Evolutionary conservation across 2,113 vertebrate genomes (phyloP), one percentile per base, ranked within the genome.

Genomic region (Fukomys damarensis): DNA sequence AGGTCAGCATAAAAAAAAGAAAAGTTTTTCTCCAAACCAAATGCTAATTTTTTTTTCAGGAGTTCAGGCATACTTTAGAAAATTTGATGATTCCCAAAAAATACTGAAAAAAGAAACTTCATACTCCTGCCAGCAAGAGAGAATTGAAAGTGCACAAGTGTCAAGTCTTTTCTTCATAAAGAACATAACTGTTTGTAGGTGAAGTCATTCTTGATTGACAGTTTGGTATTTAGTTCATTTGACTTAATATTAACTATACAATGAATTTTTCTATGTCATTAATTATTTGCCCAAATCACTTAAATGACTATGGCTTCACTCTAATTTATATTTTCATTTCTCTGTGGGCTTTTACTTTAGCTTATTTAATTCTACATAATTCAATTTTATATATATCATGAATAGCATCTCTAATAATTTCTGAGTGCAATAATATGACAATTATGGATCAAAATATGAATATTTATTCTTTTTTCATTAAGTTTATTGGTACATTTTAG

Each of bases 91-190:
- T 65, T 88, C 43, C 38, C 5, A 0, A 38, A 66, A 16, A 5
- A 41, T 41, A 58, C 32, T 0, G 24, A 88, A 58, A 32, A 63
- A 22, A 32, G 65, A 43, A 79, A 20, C 9, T 13, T 2, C 19
- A 5, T 32, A 5, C 32, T 86, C 41, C n/a, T 61, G 28, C 2
- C 72, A 35, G 46, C 2, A 19, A 43, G 32, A 86, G 14, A 95
- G 54, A 76, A 46, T 3, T 7, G 26, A 9, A 2, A 6, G 26
- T 11, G 30, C 4, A 1, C 38, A 16, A 12, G 5, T 2, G 7
- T 72, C 14, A 65, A 22, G 22, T 4, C 17, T 76, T 49, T n/a
- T 59, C 63, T 52, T 77, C 41, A 43, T 30, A 7, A 38, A 43
- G 22, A 49, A 58, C 2, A 32, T 32, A 3, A 12, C 10, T 12